Percentiles rank a stretch among this genome's conserved stretches.
phyloP scores from a whole-genome alignment of 2,113 vertebrate genomes.

The Miniopterus natalensis region DNA sequence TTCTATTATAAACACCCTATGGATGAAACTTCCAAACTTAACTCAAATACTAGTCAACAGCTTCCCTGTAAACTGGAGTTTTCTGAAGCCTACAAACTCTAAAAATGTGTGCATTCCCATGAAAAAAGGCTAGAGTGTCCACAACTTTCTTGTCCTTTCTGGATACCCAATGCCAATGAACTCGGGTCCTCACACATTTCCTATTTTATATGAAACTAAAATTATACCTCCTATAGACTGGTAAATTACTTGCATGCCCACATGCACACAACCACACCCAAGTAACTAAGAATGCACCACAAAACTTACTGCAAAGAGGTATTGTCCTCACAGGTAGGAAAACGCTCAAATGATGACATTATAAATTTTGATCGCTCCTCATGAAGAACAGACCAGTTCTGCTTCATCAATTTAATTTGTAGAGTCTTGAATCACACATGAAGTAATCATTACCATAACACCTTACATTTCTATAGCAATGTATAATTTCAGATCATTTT shows the following conservation, averaged over 20 bases:
- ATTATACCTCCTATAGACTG: background rate
- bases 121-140: background rate
- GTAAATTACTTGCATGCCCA: background rate
- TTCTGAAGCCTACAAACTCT: background rate
- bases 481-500: background rate
- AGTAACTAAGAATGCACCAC: background rate
- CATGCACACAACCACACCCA: background rate
- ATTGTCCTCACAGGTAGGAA: background rate
- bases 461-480: background rate
- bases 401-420: background rate
- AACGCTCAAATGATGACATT: background rate
- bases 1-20: background rate
- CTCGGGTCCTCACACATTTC: background rate
- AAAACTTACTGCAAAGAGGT: background rate
- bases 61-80: background rate
- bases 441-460: background rate
- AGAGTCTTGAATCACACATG: background rate
- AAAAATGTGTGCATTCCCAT: background rate
- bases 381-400: background rate
- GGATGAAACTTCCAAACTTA: background rate
- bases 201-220: background rate
- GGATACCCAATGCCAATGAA: background rate
- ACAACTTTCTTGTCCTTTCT: background rate
- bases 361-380: background rate
- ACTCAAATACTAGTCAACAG: background rate